phyloP scores from a whole-genome alignment of 2,888 invertebrate genomes.

The Charanyca ferruginea region DNA sequence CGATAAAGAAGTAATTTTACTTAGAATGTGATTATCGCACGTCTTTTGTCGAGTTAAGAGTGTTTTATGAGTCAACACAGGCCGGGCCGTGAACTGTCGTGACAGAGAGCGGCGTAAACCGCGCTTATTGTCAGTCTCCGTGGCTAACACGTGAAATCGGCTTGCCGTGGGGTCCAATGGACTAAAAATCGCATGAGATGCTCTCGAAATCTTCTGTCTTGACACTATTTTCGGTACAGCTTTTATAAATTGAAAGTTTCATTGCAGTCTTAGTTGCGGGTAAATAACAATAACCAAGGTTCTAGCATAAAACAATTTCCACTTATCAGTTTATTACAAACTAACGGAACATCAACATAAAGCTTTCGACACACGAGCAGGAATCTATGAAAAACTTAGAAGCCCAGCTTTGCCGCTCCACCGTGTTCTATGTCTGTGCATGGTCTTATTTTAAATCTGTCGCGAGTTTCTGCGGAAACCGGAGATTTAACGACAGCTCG shows the following conservation, averaged over 20 bases:
- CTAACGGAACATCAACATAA: constrained; percentile 30
- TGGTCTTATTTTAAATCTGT: constrained; percentile 89
- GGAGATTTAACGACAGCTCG: constrained; percentile 88
- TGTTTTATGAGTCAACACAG: constrained; percentile 83
- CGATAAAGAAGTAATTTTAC: constrained; percentile 64
- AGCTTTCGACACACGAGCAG: background rate
- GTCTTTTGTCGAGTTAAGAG: constrained; percentile 74
- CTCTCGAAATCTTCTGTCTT: constrained; percentile 39
- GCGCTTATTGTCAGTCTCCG: constrained; percentile 88
- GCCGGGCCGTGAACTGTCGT: constrained; percentile 82
- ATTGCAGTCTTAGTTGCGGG: background rate
- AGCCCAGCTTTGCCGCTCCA: constrained; percentile 55
- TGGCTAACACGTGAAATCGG: constrained; percentile 89
- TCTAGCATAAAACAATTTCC: constrained; percentile 17
- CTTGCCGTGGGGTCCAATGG: constrained; percentile 81
- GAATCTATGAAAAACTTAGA: constrained; percentile 27
- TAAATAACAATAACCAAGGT: background rate
- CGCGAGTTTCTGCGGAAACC: constrained; percentile 87
- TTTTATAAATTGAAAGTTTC: background rate
- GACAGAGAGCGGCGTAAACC: constrained; percentile 81
- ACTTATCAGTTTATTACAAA: constrained; percentile 26
- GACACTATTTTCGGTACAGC: background rate
- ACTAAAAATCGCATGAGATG: constrained; percentile 64
- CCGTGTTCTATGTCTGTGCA: constrained; percentile 74
- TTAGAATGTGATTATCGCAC: constrained; percentile 43